Evolutionary conservation across 2,797 vertebrate species (phyloP).

Genomic region (Menidia menidia): DNA sequence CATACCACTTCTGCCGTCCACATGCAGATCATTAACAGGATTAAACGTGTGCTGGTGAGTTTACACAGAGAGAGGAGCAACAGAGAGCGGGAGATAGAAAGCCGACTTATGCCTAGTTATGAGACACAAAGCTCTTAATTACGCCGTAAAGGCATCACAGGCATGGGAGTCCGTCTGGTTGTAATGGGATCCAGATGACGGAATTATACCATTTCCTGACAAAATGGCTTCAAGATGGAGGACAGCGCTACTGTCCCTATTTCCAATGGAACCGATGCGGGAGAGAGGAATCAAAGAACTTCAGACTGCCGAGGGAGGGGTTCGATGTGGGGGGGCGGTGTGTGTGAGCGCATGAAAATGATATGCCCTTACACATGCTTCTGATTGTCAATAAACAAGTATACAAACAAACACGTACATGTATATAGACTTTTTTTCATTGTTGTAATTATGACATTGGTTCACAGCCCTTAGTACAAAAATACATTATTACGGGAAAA

Average conservation of each 20-base stretch:
- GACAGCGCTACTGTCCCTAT: slow-evolving; percentile 72
- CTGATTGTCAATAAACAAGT: background rate
- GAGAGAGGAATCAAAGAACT: slow-evolving; percentile 48
- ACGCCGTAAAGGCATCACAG: slow-evolving; percentile 74
- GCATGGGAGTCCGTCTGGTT: slow-evolving; percentile 67
- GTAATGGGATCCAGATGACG: slow-evolving; percentile 86
- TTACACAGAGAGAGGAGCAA: slow-evolving; percentile 22
- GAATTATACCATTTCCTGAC: slow-evolving; percentile 82
- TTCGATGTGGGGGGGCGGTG: slow-evolving; percentile 1
- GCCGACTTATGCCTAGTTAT: slow-evolving; percentile 60
- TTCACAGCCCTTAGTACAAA: background rate
- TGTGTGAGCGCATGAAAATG: background rate
- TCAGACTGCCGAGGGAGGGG: slow-evolving; percentile 21
- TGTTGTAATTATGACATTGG: too few relatives aligned
- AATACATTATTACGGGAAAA: too few relatives aligned
- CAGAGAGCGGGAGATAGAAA: slow-evolving; percentile 45
- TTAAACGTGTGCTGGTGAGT: slow-evolving; percentile 23
- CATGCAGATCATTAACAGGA: background rate
- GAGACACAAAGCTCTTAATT: slow-evolving; percentile 82
- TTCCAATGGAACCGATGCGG: slow-evolving; percentile 62
- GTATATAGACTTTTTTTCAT: background rate
- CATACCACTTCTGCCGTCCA: background rate
- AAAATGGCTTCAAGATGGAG: slow-evolving; percentile 82
- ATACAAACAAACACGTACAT: too few relatives aligned
- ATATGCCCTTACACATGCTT: background rate